Conservation (phyloP, 2,888 invertebrate genomes). For the Meiosimyza platycephala region DNA sequence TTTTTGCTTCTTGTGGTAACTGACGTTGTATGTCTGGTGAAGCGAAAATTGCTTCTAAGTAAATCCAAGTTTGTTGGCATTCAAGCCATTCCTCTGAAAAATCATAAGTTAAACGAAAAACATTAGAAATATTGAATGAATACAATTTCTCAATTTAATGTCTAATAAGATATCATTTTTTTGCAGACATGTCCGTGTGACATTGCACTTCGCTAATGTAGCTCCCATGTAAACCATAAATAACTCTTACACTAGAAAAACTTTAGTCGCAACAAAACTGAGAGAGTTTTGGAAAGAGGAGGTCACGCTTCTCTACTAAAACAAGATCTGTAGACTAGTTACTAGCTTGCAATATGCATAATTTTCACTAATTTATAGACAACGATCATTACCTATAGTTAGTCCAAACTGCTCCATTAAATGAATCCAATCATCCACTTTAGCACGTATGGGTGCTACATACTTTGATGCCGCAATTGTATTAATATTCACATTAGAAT, state of each 20-base stretch:
- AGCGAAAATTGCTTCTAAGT: slow-evolving; percentile 93
- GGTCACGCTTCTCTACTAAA: no score
- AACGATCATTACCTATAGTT: slow-evolving; percentile 76
- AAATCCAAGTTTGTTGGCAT: slow-evolving; percentile 94
- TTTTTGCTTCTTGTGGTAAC: slow-evolving; percentile 88
- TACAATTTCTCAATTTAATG: no score
- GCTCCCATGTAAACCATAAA: no score
- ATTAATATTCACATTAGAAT: slow-evolving; percentile 86
- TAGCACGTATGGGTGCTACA: slow-evolving; percentile 83
- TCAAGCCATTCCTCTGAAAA: slow-evolving; percentile 84
- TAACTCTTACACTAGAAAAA: no score
- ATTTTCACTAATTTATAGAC: not conserved
- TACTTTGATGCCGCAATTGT: slow-evolving; percentile 89
- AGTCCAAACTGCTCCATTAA: slow-evolving; percentile 80
- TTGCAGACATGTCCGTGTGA: no score
- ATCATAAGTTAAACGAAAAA: not conserved
- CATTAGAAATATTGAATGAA: no score
- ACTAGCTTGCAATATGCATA: no score
- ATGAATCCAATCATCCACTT: slow-evolving; percentile 85
- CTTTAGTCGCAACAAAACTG: no score
- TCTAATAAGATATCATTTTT: no score
- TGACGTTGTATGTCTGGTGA: slow-evolving; percentile 95
- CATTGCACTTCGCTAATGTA: no score
- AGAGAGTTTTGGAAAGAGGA: no score
- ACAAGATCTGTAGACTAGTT: no score